phyloP scores from a whole-genome alignment of 2,797 vertebrate genomes.

The Morus bassanus region DNA sequence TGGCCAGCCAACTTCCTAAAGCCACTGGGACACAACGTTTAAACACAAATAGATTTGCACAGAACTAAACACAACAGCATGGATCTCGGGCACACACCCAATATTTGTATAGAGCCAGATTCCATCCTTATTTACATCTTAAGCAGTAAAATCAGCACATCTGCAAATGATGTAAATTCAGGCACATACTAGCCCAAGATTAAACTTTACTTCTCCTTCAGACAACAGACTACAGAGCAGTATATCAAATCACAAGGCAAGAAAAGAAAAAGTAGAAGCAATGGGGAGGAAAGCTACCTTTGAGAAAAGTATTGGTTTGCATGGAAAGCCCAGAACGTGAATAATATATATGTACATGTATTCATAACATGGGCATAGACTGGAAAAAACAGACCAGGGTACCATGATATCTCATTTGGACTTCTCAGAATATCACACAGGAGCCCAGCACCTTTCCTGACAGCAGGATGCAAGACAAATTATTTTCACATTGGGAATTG shows the following conservation, averaged over 20 bases:
- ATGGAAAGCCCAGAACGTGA: background rate
- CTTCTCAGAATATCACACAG: background rate
- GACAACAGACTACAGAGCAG: background rate
- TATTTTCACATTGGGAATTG: background rate
- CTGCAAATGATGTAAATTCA: background rate
- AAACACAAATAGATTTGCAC: background rate
- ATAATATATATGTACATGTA: background rate
- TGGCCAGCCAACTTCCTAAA: background rate
- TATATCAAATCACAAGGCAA: background rate
- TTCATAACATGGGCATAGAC: background rate
- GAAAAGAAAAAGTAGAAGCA: background rate
- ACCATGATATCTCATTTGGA: background rate
- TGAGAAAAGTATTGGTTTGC: background rate
- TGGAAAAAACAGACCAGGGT: background rate
- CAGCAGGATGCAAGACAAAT: background rate
- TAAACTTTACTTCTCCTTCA: background rate
- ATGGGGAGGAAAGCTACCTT: background rate
- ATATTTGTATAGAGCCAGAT: background rate
- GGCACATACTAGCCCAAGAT: background rate
- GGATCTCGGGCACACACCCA: background rate
- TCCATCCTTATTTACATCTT: background rate
- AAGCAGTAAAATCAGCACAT: background rate
- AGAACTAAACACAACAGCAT: background rate
- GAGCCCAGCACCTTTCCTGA: background rate
- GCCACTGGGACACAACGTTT: background rate